A percentile compares a stretch with the other conserved stretches of the same genome.
Conservation (phyloP, 2,797 vertebrate species). For the Antrozous pallidus region DNA sequence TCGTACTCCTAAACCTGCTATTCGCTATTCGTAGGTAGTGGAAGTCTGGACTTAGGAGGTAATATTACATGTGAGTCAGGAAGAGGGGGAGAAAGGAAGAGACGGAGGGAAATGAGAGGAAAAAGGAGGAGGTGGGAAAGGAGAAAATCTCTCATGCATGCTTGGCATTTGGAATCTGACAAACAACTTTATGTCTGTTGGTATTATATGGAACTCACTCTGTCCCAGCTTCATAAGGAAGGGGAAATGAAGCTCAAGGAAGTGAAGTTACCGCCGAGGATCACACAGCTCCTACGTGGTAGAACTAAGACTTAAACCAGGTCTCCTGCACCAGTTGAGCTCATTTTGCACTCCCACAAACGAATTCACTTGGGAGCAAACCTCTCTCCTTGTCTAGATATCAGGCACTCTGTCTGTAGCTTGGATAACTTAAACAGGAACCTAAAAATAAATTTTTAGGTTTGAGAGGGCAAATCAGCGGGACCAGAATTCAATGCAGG, state of each 20-base stretch:
- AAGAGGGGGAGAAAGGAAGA: neutral
- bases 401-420: no score
- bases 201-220: neutral
- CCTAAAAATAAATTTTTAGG: no score
- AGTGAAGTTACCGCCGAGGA: neutral
- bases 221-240: neutral
- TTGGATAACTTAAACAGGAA: no score
- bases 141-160: neutral
- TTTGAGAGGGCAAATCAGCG: neutral
- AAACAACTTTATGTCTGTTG: neutral
- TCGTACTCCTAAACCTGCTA: neutral
- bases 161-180: neutral
- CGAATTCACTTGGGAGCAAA: neutral
- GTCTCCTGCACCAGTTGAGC: neutral
- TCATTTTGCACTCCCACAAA: neutral
- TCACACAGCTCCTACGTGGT: neutral
- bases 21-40: neutral
- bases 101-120: neutral
- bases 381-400: neutral
- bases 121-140: neutral
- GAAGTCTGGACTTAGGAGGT: neutral
- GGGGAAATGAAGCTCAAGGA: neutral
- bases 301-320: neutral
- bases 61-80: neutral
- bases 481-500: neutral